These are phyloP conservation scores for Cylloceria caligata DNA, from an alignment of 2,888 invertebrate species.

Conservation along the genomic window DNA sequence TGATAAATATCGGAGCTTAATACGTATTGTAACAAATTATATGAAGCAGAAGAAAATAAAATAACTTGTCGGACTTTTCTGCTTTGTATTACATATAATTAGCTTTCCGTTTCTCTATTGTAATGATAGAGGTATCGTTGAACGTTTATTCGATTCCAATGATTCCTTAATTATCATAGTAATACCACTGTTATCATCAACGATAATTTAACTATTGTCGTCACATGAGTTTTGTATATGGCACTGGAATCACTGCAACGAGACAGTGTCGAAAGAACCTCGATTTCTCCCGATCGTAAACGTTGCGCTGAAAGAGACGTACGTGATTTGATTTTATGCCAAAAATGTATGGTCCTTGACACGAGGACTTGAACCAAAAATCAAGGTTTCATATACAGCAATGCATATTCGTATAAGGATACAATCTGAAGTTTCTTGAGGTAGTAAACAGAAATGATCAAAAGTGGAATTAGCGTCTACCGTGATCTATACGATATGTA, in stretches of 20 bases:
- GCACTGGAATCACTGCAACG: slow-evolving; percentile 29
- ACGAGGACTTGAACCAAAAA: slow-evolving; percentile 12
- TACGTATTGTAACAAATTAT: background rate
- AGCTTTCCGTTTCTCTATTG: background rate
- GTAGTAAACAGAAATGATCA: background rate
- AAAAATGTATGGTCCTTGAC: slow-evolving; percentile 38
- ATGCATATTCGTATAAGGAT: background rate
- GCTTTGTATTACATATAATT: background rate
- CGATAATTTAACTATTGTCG: slow-evolving; percentile 36
- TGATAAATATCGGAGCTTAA: background rate
- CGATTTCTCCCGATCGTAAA: slow-evolving; percentile 53
- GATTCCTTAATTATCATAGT: slow-evolving; percentile 20
- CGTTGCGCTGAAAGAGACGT: slow-evolving; percentile 5
- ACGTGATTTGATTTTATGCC: slow-evolving; percentile 60
- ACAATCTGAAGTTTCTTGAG: background rate
- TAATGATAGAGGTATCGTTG: slow-evolving; percentile 1
- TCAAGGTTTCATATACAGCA: background rate
- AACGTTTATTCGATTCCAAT: slow-evolving; percentile 23
- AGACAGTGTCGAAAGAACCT: slow-evolving; percentile 33
- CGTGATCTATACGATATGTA: too few species aligned
- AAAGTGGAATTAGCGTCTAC: too few species aligned
- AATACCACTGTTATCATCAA: slow-evolving; percentile 5
- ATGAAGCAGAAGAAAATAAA: background rate
- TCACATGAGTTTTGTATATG: slow-evolving; percentile 1
- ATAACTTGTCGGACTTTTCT: background rate